A percentile compares a stretch with the other conserved stretches of the same genome.
Conservation (phyloP, 2,888 invertebrate species). For the Hemaris fuciformis region DNA sequence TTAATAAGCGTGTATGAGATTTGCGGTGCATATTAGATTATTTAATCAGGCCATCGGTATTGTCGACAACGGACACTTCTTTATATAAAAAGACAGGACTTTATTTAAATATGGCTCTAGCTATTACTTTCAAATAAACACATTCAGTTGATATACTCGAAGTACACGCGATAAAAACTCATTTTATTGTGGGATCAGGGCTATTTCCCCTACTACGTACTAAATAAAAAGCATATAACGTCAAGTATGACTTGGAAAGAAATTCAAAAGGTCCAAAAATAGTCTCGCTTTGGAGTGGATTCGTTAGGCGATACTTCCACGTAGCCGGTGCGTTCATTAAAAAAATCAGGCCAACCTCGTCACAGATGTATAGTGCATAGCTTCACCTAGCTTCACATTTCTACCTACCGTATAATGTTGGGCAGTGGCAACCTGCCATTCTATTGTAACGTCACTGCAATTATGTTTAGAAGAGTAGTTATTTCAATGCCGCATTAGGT, state of each 20-base stretch:
- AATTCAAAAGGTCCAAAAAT: neutral
- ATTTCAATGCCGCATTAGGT: neutral
- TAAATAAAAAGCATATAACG: neutral
- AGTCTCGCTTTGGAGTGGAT: neutral
- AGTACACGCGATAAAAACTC: too few relatives aligned
- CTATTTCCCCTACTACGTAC: neutral
- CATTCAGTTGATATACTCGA: too few relatives aligned
- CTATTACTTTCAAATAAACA: too few relatives aligned
- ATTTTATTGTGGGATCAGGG: too few relatives aligned
- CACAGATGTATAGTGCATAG: neutral
- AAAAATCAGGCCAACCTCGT: neutral
- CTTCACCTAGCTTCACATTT: too few relatives aligned
- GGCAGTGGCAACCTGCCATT: neutral
- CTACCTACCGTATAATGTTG: too few relatives aligned
- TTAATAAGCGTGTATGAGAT: too few relatives aligned
- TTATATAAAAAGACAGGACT: too few relatives aligned
- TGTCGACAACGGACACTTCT: too few relatives aligned
- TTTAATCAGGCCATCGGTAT: too few relatives aligned
- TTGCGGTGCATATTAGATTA: too few relatives aligned
- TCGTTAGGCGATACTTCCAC: neutral
- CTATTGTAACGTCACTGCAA: neutral
- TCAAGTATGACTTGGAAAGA: neutral
- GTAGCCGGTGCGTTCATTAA: neutral
- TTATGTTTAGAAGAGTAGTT: neutral
- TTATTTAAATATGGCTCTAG: too few relatives aligned